Conservation (phyloP, 2,113 vertebrate genomes). For the Emydocephalus ijimae region DNA sequence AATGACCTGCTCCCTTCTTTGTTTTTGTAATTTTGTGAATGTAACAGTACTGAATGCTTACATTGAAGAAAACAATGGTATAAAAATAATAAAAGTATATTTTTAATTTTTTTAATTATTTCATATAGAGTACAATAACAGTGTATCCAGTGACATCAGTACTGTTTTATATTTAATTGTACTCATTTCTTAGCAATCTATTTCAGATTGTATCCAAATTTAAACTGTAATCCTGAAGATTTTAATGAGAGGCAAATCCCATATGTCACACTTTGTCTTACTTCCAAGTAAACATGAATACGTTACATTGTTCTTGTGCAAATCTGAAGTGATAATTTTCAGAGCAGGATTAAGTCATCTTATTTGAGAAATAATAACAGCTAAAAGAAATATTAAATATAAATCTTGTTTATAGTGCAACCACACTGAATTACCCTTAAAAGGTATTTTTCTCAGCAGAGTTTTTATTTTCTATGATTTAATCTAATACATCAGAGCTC, state of each 20-base stretch:
- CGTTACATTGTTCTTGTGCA: not conserved
- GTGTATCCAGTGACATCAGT: not conserved
- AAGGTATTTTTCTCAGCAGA: not conserved
- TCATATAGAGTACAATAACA: not conserved
- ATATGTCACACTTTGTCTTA: not conserved
- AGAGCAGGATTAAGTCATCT: not conserved
- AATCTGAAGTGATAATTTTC: not conserved
- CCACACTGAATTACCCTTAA: constrained; percentile 1
- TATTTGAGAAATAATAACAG: not conserved
- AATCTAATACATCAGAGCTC: constrained; percentile 30
- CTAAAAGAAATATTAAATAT: constrained; percentile 23
- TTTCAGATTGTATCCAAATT: constrained; percentile 1
- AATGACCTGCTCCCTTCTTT: not conserved
- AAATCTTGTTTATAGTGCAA: constrained; percentile 28
- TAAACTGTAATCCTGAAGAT: not conserved
- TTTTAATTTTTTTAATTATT: not conserved
- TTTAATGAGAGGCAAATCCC: not conserved
- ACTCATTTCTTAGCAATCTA: not conserved
- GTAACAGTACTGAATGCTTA: not conserved
- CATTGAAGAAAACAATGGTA: not conserved
- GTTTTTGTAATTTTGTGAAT: not conserved
- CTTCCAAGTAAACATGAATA: not conserved
- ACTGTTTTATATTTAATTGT: not conserved
- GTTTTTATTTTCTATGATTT: constrained; percentile 14
- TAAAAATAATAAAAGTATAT: not conserved